phyloP scores from a whole-genome alignment of 2,888 invertebrate genomes.

The Cosmorhoe ocellata region DNA sequence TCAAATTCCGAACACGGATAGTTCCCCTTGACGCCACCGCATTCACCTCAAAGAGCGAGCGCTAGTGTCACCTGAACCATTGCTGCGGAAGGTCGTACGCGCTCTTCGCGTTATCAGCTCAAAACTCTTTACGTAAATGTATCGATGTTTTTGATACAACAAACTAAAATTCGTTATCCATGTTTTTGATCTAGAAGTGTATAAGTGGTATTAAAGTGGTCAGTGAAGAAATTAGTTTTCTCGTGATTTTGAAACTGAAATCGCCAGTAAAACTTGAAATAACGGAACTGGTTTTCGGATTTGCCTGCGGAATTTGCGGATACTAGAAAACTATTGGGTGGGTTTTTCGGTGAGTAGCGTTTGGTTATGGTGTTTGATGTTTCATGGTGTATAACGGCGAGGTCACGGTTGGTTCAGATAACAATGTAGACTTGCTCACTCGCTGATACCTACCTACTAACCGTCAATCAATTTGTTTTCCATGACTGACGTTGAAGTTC shows the following conservation, averaged over 20 bases:
- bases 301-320: constrained; percentile 52
- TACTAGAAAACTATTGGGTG: constrained; percentile 47
- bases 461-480: constrained; percentile 5
- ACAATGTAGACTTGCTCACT: constrained; percentile 7
- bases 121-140: constrained; percentile 67
- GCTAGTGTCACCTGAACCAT: constrained; percentile 36
- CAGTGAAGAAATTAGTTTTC: constrained; percentile 54
- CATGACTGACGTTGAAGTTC: too few relatives aligned
- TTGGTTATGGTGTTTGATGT: constrained; percentile 62
- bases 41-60: constrained; percentile 24
- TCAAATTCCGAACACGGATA: constrained; percentile 27
- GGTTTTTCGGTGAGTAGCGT: constrained; percentile 64
- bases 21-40: constrained; percentile 20
- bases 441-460: background rate
- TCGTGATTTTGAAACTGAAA: constrained; percentile 67
- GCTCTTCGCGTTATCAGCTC: constrained; percentile 27
- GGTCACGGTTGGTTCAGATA: constrained; percentile 28
- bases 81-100: constrained; percentile 24
- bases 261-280: constrained; percentile 65
- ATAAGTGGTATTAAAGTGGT: constrained; percentile 53
- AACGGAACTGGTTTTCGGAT: constrained; percentile 68
- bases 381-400: constrained; percentile 57
- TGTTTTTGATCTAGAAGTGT: constrained; percentile 61
- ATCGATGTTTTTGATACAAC: constrained; percentile 56
- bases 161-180: constrained; percentile 41